Evolutionary conservation across 1,140 invertebrate genomes (phyloP).

Genomic region (Meloidogyne hapla): DNA sequence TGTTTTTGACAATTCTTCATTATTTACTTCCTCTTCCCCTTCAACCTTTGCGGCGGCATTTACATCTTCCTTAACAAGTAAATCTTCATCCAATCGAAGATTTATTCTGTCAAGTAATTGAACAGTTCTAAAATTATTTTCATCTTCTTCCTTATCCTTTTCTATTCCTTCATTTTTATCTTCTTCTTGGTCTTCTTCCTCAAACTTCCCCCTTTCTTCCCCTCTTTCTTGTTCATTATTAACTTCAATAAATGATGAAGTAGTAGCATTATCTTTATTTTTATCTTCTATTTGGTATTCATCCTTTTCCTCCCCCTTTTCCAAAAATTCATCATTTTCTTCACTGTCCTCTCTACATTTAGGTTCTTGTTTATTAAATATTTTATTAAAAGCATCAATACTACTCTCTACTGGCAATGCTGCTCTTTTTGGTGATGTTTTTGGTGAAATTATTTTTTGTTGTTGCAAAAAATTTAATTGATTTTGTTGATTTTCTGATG

Average conservation of each 20-base stretch:
- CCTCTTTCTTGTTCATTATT: not conserved
- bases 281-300: not conserved
- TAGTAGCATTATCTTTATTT: not conserved
- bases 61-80: not conserved
- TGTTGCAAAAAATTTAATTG: constrained; percentile 6
- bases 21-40: not conserved
- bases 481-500: not conserved
- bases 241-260: not conserved
- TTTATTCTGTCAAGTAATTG: too few species aligned
- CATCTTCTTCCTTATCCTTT: not conserved
- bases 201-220: not conserved
- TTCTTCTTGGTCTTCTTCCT: not conserved
- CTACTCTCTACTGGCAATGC: not conserved
- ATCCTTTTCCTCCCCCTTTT: constrained; percentile 4
- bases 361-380: constrained; percentile 21
- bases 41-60: not conserved
- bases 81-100: not conserved
- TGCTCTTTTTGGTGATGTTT: not conserved
- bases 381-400: constrained; percentile 19
- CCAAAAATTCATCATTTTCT: not conserved
- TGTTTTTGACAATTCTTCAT: not conserved
- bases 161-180: not conserved
- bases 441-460: constrained; percentile 4
- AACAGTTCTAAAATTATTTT: not conserved
- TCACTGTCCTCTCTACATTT: not conserved